phyloP scores from a whole-genome alignment of 2,888 invertebrate genomes.

The Eilema sororculum region DNA sequence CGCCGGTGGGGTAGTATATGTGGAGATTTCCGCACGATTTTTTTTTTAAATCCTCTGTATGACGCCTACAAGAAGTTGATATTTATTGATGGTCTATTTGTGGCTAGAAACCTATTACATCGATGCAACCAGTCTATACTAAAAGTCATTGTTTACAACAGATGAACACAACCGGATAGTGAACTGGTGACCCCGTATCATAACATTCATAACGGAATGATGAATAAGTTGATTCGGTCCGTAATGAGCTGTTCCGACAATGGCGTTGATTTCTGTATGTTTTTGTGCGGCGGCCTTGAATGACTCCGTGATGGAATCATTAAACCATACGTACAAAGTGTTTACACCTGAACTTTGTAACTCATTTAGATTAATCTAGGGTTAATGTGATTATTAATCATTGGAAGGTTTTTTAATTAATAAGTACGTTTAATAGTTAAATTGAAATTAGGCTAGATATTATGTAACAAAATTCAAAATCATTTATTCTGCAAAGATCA shows the following conservation, averaged over 20 bases:
- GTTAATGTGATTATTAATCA: neutral
- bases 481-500: too few species aligned
- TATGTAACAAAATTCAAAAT: too few species aligned
- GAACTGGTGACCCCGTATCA: constrained; percentile 23
- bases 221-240: constrained; percentile 23
- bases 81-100: neutral
- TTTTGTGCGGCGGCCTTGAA: constrained; percentile 7
- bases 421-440: neutral
- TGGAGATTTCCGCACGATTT: too few species aligned
- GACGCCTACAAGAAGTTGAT: too few species aligned
- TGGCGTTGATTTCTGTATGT: neutral
- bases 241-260: constrained; percentile 28
- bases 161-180: constrained; percentile 3
- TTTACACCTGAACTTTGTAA: neutral
- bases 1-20: too few species aligned
- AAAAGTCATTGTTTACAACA: neutral
- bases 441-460: too few species aligned
- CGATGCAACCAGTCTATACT: neutral
- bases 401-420: neutral
- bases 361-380: neutral
- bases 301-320: constrained; percentile 8
- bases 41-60: too few species aligned
- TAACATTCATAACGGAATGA: constrained; percentile 37
- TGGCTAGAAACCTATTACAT: neutral
- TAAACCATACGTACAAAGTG: neutral